These are phyloP conservation scores for Conopomorpha cramerella DNA, from an alignment of 1,140 invertebrate genomes.

Conservation along the genomic window DNA sequence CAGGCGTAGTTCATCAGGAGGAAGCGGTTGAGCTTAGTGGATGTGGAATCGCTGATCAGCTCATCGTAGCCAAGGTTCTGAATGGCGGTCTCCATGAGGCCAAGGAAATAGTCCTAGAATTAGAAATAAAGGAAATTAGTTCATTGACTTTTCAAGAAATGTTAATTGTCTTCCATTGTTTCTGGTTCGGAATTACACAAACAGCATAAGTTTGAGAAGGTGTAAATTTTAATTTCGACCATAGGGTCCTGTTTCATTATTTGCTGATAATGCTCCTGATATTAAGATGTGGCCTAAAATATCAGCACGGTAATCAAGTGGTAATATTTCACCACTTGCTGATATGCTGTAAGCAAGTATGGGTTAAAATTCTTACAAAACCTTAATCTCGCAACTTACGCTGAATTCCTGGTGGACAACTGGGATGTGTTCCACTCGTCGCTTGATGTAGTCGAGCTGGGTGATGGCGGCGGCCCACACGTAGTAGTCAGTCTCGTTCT, in stretches of 20 bases:
- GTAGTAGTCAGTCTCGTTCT: constrained; percentile 65
- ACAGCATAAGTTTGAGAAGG: too few relatives aligned
- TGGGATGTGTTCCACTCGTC: constrained; percentile 35
- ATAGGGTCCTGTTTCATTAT: too few relatives aligned
- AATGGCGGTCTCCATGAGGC: constrained; percentile 39
- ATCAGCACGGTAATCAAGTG: too few relatives aligned
- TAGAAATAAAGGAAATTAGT: constrained; percentile 3
- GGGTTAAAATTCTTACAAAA: constrained; percentile 1
- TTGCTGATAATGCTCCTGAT: too few relatives aligned
- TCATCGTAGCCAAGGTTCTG: constrained; percentile 46
- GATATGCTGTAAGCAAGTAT: too few relatives aligned
- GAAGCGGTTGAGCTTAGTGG: constrained; percentile 48
- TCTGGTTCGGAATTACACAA: too few relatives aligned
- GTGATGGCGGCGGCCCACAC: constrained; percentile 68
- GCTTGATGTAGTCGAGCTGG: constrained; percentile 58
- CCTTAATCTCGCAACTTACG: constrained; percentile 17
- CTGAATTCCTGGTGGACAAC: constrained; percentile 18
- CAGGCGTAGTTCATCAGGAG: constrained; percentile 62
- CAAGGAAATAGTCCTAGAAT: constrained; percentile 50
- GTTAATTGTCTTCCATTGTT: too few relatives aligned
- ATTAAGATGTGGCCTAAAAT: too few relatives aligned
- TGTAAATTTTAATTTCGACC: too few relatives aligned
- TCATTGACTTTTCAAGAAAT: too few relatives aligned
- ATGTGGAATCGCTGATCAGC: constrained; percentile 24
- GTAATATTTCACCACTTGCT: too few relatives aligned